These are phyloP conservation scores for Cynopterus sphinx DNA, from an alignment of 2,797 vertebrate genomes.

Conservation along the genomic window DNA sequence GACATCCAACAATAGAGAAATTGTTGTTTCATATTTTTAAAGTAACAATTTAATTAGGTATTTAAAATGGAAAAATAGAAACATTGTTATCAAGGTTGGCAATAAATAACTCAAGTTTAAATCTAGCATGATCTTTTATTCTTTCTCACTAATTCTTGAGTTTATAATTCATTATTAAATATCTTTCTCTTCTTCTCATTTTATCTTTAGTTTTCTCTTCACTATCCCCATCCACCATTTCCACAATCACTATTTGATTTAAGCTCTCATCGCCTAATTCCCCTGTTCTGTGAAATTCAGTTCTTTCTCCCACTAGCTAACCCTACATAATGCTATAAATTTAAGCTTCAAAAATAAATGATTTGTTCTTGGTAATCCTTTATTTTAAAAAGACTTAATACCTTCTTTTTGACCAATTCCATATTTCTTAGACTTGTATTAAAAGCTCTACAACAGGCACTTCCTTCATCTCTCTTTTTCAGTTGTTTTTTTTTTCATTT, in stretches of 20 bases:
- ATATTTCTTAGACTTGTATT: neutral
- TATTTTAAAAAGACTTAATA: neutral
- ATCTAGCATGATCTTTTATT: conserved; percentile 19
- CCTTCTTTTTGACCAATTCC: neutral
- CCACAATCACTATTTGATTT: neutral
- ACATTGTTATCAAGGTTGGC: conserved; percentile 23
- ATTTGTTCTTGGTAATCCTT: neutral
- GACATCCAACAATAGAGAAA: conserved; percentile 29
- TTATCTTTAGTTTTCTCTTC: neutral
- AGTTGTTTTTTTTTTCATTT: neutral
- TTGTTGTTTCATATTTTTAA: conserved; percentile 63
- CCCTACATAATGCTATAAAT: neutral
- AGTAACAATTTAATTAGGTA: conserved; percentile 73
- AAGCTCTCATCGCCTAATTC: neutral
- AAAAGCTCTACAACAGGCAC: neutral
- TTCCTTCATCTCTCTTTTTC: neutral
- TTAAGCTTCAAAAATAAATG: neutral
- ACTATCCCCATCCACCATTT: neutral
- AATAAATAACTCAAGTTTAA: conserved; percentile 4
- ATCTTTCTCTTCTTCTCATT: neutral
- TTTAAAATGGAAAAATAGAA: conserved; percentile 65
- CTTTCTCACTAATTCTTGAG: neutral
- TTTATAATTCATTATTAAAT: neutral
- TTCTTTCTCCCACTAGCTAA: neutral
- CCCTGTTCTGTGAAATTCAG: neutral